Evolutionary conservation across 2,888 invertebrate genomes (phyloP).

Genomic region (Azorinus chamasolen): DNA sequence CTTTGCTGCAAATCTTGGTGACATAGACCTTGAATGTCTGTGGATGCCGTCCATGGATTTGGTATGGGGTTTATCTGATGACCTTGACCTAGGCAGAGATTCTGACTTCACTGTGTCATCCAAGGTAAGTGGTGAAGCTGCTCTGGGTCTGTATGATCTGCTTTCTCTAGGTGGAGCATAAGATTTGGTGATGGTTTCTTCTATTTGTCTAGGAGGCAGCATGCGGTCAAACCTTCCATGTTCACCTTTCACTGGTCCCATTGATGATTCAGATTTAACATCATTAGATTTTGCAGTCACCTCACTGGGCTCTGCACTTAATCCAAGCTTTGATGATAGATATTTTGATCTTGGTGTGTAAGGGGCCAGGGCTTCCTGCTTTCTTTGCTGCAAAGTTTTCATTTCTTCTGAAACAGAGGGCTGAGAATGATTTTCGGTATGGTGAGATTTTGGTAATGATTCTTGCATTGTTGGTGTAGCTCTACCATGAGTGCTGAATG

Average conservation of each 20-base stretch:
- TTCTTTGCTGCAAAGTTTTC: conserved; percentile 32
- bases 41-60: conserved; percentile 22
- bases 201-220: background rate
- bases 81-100: conserved; percentile 37
- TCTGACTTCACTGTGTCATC: conserved; percentile 8
- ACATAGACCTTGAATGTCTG: conserved; percentile 45
- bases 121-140: conserved; percentile 56
- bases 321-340: conserved; percentile 6
- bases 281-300: too few species aligned
- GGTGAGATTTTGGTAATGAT: too few species aligned
- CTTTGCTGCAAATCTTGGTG: conserved; percentile 19
- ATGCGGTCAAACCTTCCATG: conserved; percentile 12
- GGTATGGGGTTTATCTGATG: conserved; percentile 22
- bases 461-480: too few species aligned
- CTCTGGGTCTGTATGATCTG: conserved; percentile 42
- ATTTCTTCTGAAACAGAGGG: conserved; percentile 38
- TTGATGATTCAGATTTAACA: background rate
- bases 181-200: background rate
- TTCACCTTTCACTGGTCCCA: conserved; percentile 53
- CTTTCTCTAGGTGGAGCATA: conserved; percentile 12
- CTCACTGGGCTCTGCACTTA: too few species aligned
- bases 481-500: conserved; percentile 20
- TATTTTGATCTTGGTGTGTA: conserved; percentile 57
- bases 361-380: conserved; percentile 59
- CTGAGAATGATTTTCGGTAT: conserved; percentile 2